Evolutionary conservation across 2,113 vertebrate species (phyloP), one percentile per base, ranked within the genome.

Genomic region (Apteryx owenii): DNA sequence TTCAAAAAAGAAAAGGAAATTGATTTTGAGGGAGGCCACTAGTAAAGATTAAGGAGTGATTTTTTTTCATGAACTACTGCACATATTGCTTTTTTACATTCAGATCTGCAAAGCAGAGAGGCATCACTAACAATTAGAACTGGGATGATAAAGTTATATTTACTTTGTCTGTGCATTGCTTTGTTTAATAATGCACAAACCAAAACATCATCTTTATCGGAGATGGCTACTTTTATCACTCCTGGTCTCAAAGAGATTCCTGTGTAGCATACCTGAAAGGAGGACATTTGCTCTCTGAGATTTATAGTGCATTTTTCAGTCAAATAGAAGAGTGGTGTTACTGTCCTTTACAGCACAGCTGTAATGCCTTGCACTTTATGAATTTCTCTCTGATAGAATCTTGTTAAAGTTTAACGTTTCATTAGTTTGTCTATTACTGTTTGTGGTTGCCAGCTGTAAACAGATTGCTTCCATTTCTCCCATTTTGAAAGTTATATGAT

Each of bases 1-100:
- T 64, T 85, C 44, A 31, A 48, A 89, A 84, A 87, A 38, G n/a
- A 70, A 92, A 93, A 92, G 66, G 89, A 92, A 95, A 96, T 77
- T 83, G 71, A 78, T 93, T 96, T 77, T 83, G 68, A 86, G 60
- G 54, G 54, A 72, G 21, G 14, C 53, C 28, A 61, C 58, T 81
- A 42, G 50, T 89, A 46, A 89, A 89, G 50, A 85, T 82, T 72
- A 92, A 79, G 66, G 53, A 77, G 38, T 44, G 33, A 71, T 64
- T 88, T 77, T 95, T 88, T 77, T 95, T 85, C 79, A 75, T 9
- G 9, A 90, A 40, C 81, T 60, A 15, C 64, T 62, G 40, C 26
- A 42, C 21, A 66, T 92, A 46, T 0, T 91, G 18, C 68, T 64
- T 85, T 90, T 38, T 85, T 66, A 73, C 40, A 79, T 64, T 77